Evolutionary conservation across 2,888 invertebrate species (phyloP), one percentile per base, ranked within the genome.

Genomic region (Meandrusa payeni): DNA sequence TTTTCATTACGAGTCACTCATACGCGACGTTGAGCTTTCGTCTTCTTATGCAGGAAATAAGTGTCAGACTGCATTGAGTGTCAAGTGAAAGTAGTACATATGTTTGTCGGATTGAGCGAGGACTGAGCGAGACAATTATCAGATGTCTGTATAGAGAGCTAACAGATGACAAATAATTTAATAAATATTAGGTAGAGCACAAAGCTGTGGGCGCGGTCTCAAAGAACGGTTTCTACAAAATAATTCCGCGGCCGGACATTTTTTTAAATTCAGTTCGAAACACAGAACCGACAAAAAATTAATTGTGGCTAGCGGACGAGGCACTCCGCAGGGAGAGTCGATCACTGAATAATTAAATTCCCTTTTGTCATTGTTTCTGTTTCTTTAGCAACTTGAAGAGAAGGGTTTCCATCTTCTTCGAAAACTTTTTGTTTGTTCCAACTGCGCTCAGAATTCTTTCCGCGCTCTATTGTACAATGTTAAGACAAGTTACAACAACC

Each of bases 311-410:
- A n/a, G n/a, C 10, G 10, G 9, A 2, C 1, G 2, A 5, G 15
- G n/a, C 7, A 11, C 23, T 15, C 5, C 10, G 2, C 2, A 10
- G 5, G 10, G 15, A 29, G 15, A 31, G 24, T 17, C 27, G 7
- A 10, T 39, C 10, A 28, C 7, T 23, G 10, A 31, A 29, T 29
- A 15, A 39, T 31, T 28, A n/a, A n/a, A n/a, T 4, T 31, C 15
- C 3, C 23, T 12, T 31, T 39, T 29, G 10, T 39, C 15, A 10
- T 24, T 31, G 39, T 29, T 13, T 31, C 31, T 15, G 6, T 22
- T 22, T 23, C 10, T 24, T 23, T 34, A 24, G 24, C 15, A 23
- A 6, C 17, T 22, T 31, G 13, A 5, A 5, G 17, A 15, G n/a
- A 24, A 40, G 28, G 38, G 23, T 6, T 17, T 24, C 24, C 17